Conservation (phyloP, 1,140 invertebrate species). For the Coptotermes formosanus region DNA sequence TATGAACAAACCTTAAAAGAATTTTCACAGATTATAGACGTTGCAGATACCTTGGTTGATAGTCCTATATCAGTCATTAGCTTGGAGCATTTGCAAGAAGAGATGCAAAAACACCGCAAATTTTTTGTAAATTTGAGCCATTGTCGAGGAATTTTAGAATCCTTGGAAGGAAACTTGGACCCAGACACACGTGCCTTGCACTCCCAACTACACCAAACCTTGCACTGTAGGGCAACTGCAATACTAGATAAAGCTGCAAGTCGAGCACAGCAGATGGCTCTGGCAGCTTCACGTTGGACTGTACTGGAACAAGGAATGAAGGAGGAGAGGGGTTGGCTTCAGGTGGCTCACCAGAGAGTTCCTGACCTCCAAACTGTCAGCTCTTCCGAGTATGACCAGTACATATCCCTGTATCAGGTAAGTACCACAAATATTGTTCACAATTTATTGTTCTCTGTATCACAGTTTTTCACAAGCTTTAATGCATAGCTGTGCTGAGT, state of each 20-base stretch:
- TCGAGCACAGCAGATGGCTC: constrained; percentile 74
- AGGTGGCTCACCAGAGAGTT: constrained; percentile 74
- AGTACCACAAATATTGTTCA: constrained; percentile 25
- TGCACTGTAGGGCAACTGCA: constrained; percentile 69
- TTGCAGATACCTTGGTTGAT: constrained; percentile 74
- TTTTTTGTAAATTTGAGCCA: constrained; percentile 86
- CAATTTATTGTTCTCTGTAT: background rate
- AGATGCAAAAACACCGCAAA: constrained; percentile 84
- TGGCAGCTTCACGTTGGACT: constrained; percentile 80
- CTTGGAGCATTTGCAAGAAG: constrained; percentile 75
- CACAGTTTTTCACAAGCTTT: too few species aligned
- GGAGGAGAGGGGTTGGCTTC: constrained; percentile 77
- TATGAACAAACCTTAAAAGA: constrained; percentile 83
- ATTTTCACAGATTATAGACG: constrained; percentile 77
- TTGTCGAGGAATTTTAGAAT: constrained; percentile 75
- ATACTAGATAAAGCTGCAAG: constrained; percentile 77
- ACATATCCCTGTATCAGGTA: constrained; percentile 75
- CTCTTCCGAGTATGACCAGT: constrained; percentile 77
- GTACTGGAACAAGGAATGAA: constrained; percentile 75
- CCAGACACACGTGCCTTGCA: constrained; percentile 64
- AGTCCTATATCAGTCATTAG: constrained; percentile 70
- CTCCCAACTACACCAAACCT: constrained; percentile 68
- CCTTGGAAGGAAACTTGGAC: constrained; percentile 78
- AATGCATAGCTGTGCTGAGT: too few species aligned
- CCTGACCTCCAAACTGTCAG: constrained; percentile 74